phyloP scores from a whole-genome alignment of 2,797 vertebrate species.

The Nannoperca obscura region DNA sequence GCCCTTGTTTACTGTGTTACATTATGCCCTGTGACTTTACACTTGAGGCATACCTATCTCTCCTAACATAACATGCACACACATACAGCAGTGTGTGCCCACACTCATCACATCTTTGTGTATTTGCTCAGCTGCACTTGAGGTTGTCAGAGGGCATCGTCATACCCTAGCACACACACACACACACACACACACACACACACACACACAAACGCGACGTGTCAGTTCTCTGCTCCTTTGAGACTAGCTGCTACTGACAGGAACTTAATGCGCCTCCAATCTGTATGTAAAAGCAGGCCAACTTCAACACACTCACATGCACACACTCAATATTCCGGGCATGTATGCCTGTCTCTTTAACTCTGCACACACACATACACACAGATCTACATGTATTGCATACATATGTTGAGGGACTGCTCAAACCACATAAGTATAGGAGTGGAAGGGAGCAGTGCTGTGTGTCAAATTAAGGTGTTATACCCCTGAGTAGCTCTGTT shows the following conservation, averaged over 20 bases:
- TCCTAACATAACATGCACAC: not conserved
- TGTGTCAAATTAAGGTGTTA: constrained; percentile 64
- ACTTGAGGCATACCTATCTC: not conserved
- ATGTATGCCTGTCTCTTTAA: constrained; percentile 25
- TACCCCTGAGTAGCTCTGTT: constrained; percentile 53
- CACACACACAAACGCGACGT: not conserved
- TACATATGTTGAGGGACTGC: constrained; percentile 23
- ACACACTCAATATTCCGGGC: constrained; percentile 34
- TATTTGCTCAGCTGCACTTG: constrained; percentile 61
- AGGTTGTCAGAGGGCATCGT: constrained; percentile 55
- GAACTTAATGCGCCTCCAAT: constrained; percentile 60
- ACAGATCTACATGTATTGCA: constrained; percentile 18
- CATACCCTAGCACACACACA: constrained; percentile 4
- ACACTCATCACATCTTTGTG: constrained; percentile 32
- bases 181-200: constrained; percentile 18
- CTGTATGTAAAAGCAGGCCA: constrained; percentile 55
- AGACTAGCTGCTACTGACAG: constrained; percentile 58
- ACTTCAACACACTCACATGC: constrained; percentile 13
- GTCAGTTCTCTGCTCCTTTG: constrained; percentile 47
- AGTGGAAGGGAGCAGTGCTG: constrained; percentile 23
- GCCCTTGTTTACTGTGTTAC: not conserved
- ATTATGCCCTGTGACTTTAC: constrained; percentile 10
- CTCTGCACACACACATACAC: constrained; percentile 26
- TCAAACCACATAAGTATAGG: constrained; percentile 6
- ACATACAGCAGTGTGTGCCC: not conserved